These are phyloP conservation scores for Yponomeuta evonymella DNA, from an alignment of 2,888 invertebrate species.

Conservation along the genomic window DNA sequence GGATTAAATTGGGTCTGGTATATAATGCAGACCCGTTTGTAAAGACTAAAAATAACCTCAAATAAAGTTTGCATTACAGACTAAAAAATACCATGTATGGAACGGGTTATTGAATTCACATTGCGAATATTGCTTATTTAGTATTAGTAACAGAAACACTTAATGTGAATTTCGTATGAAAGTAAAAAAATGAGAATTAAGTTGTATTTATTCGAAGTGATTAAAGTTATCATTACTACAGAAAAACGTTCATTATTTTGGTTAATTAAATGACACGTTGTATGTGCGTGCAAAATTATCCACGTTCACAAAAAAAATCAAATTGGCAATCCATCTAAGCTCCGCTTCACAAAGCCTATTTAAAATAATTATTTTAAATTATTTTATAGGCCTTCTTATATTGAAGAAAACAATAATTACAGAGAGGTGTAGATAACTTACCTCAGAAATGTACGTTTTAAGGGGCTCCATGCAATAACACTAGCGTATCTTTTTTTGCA, in stretches of 20 bases:
- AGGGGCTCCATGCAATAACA: not conserved
- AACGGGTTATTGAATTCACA: no score
- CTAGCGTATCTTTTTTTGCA: not conserved
- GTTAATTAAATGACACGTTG: no score
- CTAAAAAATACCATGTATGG: not conserved
- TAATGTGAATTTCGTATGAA: no score
- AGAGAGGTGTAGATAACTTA: not conserved
- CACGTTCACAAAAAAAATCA: not conserved
- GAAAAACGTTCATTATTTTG: no score
- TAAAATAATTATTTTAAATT: not conserved
- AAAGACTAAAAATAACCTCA: not conserved
- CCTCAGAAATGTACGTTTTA: not conserved
- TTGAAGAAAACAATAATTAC: not conserved
- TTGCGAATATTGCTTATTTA: no score
- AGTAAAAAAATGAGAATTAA: no score
- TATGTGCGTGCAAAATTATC: not conserved
- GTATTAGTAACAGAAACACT: no score
- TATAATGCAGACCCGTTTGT: conserved; percentile 7
- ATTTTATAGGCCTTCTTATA: not conserved
- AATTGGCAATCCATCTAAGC: not conserved
- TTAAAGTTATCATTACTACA: no score
- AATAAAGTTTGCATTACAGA: not conserved
- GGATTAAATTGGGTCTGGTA: conserved; percentile 9
- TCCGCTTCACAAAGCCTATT: not conserved
- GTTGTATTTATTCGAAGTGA: no score